These are phyloP conservation scores for Clinocottus analis DNA, from an alignment of 2,113 vertebrate species.

Conservation along the genomic window DNA sequence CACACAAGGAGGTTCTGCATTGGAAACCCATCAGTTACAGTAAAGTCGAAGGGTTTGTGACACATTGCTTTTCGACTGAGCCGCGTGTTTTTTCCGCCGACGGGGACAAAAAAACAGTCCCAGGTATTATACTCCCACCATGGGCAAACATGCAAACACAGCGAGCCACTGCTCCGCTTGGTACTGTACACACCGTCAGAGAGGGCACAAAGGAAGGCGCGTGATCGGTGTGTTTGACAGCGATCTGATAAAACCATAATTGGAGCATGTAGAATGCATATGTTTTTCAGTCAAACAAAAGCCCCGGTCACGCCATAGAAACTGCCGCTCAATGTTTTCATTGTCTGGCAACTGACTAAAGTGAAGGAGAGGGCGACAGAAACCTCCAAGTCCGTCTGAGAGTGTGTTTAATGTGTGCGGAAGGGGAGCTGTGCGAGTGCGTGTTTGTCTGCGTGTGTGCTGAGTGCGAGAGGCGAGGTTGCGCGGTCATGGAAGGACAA, in stretches of 20 bases:
- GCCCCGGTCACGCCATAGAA: constrained; percentile 75
- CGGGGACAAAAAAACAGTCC: constrained; percentile 59
- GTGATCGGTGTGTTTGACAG: constrained; percentile 79
- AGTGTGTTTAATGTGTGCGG: constrained; percentile 67
- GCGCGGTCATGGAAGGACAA: constrained; percentile 76
- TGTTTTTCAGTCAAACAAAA: constrained; percentile 80
- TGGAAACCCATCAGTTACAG: constrained; percentile 70
- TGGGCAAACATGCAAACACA: constrained; percentile 94
- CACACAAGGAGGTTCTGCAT: constrained; percentile 51
- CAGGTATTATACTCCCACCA: constrained; percentile 84
- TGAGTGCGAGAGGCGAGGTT: constrained; percentile 41
- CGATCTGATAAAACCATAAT: constrained; percentile 83
- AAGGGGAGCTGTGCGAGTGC: constrained; percentile 49
- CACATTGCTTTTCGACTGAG: constrained; percentile 64
- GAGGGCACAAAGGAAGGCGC: constrained; percentile 72
- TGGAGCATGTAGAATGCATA: constrained; percentile 79
- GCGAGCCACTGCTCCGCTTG: constrained; percentile 86
- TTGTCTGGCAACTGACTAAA: constrained; percentile 76
- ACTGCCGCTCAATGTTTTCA: constrained; percentile 74
- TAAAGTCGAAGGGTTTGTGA: constrained; percentile 55
- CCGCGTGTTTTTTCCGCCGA: constrained; percentile 65
- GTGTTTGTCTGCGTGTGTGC: constrained; percentile 41
- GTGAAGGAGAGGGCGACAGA: constrained; percentile 61
- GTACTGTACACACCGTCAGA: constrained; percentile 85
- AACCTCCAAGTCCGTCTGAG: constrained; percentile 59